Evolutionary conservation across 2,797 vertebrate genomes (phyloP).

Genomic region (Myiotriccus ornatus): DNA sequence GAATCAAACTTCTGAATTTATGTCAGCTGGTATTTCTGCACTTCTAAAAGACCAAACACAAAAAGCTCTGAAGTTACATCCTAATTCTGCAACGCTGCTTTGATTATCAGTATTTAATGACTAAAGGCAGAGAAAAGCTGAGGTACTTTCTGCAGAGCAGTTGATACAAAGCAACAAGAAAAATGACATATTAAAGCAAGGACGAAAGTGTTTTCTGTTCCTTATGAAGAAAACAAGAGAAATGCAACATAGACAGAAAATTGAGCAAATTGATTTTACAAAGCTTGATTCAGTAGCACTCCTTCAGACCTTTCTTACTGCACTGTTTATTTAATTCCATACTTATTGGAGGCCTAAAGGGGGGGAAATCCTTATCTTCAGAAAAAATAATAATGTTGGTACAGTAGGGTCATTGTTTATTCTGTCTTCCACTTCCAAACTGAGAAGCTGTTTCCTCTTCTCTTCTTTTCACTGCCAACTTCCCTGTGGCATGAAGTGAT

Average conservation of each 20-base stretch:
- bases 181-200: not conserved
- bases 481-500: not conserved
- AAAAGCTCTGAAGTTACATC: not conserved
- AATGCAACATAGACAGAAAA: not conserved
- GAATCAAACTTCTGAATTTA: not conserved
- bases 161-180: not conserved
- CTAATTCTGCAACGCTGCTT: not conserved
- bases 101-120: not conserved
- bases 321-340: not conserved
- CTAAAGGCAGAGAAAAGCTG: not conserved
- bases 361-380: not conserved
- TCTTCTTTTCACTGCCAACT: not conserved
- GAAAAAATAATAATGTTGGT: not conserved
- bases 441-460: not conserved
- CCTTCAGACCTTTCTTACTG: not conserved
- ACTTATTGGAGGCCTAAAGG: not conserved
- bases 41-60: not conserved
- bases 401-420: not conserved
- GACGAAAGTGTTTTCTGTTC: not conserved
- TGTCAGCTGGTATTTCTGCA: not conserved
- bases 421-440: not conserved
- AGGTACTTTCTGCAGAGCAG: not conserved
- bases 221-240: not conserved
- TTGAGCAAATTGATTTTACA: not conserved
- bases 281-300: not conserved